These are phyloP conservation scores for Prinia subflava DNA, from an alignment of 2,113 vertebrate species.

Conservation along the genomic window DNA sequence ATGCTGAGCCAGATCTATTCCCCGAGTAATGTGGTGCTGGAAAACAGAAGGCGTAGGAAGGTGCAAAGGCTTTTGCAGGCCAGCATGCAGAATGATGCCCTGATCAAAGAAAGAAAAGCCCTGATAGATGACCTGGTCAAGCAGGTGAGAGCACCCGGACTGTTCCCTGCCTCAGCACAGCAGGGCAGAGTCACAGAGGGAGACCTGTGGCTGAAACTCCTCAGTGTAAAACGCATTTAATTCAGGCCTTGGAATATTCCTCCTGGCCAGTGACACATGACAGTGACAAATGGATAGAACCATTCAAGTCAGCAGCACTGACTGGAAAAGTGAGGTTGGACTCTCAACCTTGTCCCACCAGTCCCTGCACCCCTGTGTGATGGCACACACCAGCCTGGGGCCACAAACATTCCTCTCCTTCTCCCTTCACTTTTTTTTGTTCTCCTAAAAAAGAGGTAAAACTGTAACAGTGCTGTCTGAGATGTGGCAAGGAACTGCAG, in stretches of 20 bases:
- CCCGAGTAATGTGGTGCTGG: background rate
- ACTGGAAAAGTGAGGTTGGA: background rate
- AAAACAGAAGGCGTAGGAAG: constrained; percentile 37
- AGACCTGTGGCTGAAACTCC: background rate
- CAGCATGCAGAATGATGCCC: constrained; percentile 31
- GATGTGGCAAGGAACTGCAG: background rate
- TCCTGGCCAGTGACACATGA: background rate
- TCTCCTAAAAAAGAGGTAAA: background rate
- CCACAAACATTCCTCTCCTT: background rate
- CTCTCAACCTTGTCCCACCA: rapidly evolving
- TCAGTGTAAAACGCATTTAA: rapidly evolving
- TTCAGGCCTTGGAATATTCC: background rate
- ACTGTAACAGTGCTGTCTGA: background rate
- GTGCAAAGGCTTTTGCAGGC: constrained; percentile 45
- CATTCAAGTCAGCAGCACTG: background rate
- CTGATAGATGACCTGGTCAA: constrained; percentile 51
- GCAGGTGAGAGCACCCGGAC: constrained; percentile 55
- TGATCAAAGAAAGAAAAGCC: constrained; percentile 62
- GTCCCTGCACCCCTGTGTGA: background rate
- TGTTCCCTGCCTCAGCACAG: background rate
- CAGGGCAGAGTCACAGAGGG: background rate
- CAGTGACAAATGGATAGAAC: background rate
- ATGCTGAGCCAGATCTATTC: constrained; percentile 32
- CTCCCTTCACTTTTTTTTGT: background rate
- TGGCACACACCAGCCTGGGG: background rate